Percentiles rank a stretch among this genome's conserved stretches.
These are phyloP conservation scores for Nemoura dubitans DNA, from an alignment of 2,888 invertebrate species.

Conservation along the genomic window DNA sequence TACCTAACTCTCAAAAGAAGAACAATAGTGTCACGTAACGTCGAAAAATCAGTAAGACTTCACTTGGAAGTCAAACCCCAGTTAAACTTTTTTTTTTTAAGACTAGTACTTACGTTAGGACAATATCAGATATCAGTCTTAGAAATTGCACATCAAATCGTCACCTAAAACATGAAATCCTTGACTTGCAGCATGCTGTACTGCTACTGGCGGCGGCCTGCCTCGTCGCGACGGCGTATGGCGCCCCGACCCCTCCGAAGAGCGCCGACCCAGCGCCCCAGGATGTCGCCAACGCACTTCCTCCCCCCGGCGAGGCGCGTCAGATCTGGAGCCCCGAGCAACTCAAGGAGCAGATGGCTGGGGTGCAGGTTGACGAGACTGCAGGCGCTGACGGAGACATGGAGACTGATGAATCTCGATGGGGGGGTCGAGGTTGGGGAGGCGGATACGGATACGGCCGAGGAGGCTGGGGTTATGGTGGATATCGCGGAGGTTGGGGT, in stretches of 20 bases:
- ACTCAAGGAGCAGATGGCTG: background rate
- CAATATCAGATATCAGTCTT: too few relatives aligned
- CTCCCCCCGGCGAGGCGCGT: background rate
- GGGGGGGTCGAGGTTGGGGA: background rate
- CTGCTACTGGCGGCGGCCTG: background rate
- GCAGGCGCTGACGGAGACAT: conserved; percentile 19
- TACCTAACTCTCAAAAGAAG: too few relatives aligned
- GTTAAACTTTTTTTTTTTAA: too few relatives aligned
- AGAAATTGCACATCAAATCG: too few relatives aligned
- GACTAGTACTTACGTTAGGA: too few relatives aligned
- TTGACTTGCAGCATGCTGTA: background rate
- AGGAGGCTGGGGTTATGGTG: conserved; percentile 1
- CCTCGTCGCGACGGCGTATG: background rate
- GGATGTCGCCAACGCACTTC: background rate
- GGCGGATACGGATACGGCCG: conserved; percentile 23
- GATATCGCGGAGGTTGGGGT: background rate
- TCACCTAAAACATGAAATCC: too few relatives aligned
- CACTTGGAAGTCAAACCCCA: too few relatives aligned
- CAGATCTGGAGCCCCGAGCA: conserved; percentile 7
- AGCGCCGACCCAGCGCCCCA: background rate
- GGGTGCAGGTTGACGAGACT: conserved; percentile 16
- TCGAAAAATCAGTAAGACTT: too few relatives aligned
- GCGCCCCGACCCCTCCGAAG: background rate
- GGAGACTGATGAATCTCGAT: conserved; percentile 26
- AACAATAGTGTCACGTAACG: too few relatives aligned